Evolutionary conservation across 2,797 vertebrate species (phyloP), one percentile per base, ranked within the genome.

Genomic region (Danio kyathit): DNA sequence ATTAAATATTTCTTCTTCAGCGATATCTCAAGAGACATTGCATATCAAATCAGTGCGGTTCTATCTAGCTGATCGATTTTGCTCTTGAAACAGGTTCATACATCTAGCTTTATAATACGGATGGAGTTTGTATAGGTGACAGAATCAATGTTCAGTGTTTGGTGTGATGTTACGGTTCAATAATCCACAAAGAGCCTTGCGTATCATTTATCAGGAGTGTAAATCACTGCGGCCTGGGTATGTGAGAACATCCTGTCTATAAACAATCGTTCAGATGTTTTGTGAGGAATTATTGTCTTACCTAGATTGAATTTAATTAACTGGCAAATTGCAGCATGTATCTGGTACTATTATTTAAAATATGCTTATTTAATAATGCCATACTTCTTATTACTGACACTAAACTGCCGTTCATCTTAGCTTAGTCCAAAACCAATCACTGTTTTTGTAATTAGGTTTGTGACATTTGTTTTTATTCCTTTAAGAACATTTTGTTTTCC

Each of bases 31-130:
- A 0, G 6, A 77, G 51, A n/a, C 52, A 74, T 19, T 66, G 69
- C 44, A 52, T 19, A 67, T 79, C 63, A 74, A 43, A 79, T 83
- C 81, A 74, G 65, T 74, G n/a, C 12, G 1, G 41, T 66, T 80
- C 14, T 44, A 43, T 54, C 59, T 12, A 5, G 9, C 19, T 19
- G 63, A 83, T 83, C 16, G 48, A 60, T 57, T 52, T 64, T 64
- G 49, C 67, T 79, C 64, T 66, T 59, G 29, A 65, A 60, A 38
- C 29, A 61, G 38, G 13, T 17, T 69, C 76, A 79, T 74, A 46
- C 59, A 72, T 76, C 17, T 21, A 74, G 14, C 5, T 46, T 69
- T 51, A 67, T 67, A 51, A 79, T 49, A 74, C 17, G 21, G 17
- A 79, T 14, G 70, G 19, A 57, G 66, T 54, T 71, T 77, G 49